Evolutionary conservation across 2,888 invertebrate genomes (phyloP).

Genomic region (Drosophila nr. fundita): DNA sequence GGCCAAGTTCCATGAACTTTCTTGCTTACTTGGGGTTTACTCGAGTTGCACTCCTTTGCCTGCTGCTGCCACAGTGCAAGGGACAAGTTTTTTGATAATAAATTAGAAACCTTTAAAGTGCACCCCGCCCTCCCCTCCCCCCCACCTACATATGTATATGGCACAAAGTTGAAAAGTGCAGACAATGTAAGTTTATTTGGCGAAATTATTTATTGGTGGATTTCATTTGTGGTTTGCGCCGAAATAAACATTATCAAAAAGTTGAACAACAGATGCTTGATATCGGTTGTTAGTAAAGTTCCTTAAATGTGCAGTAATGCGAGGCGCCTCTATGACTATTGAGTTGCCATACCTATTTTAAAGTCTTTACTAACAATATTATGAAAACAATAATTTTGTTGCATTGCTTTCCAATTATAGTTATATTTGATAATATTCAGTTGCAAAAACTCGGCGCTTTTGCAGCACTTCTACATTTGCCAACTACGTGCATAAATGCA

Average conservation of each 20-base stretch:
- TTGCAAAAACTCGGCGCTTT: conserved; percentile 1
- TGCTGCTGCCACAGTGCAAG: neutral
- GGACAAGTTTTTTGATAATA: conserved; percentile 45
- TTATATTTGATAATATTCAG: neutral
- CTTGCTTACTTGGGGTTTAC: conserved; percentile 24
- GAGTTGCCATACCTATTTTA: neutral
- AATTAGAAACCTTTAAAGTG: conserved; percentile 52
- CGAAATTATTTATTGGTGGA: conserved; percentile 33
- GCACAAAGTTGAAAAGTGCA: conserved; percentile 28
- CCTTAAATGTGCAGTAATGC: neutral
- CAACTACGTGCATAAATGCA: conserved; percentile 18
- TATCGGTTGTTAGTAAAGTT: neutral
- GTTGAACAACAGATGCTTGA: neutral
- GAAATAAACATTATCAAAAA: conserved; percentile 4
- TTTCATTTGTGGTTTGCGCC: conserved; percentile 4
- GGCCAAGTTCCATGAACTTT: conserved; percentile 53
- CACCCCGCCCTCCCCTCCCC: neutral
- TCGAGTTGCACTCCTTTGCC: conserved; percentile 18
- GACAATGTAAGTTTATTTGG: conserved; percentile 23
- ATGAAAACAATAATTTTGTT: neutral
- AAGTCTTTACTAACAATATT: neutral
- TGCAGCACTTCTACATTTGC: conserved; percentile 18
- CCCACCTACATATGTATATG: neutral
- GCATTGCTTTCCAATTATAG: neutral
- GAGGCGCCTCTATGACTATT: neutral